phyloP scores from a whole-genome alignment of 1,140 invertebrate species.

The Hyles euphorbiae region DNA sequence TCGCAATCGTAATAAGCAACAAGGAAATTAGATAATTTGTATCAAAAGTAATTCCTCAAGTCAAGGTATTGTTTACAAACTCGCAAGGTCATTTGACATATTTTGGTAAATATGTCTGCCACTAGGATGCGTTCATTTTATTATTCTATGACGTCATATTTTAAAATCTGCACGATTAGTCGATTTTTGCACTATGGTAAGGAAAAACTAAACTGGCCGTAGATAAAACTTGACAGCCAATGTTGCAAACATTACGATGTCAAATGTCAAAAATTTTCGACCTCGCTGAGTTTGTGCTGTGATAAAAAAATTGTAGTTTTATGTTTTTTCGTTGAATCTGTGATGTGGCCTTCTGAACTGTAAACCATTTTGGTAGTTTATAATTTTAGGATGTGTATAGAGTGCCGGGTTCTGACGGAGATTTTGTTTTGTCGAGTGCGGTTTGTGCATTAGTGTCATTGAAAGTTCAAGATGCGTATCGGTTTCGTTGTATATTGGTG shows the following conservation, averaged over 20 bases:
- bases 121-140: conserved; percentile 16
- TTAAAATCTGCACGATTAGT: conserved; percentile 4
- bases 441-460: conserved; percentile 60
- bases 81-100: conserved; percentile 72
- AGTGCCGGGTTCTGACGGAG: conserved; percentile 43
- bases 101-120: conserved; percentile 55
- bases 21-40: conserved; percentile 37
- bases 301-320: conserved; percentile 56
- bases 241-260: conserved; percentile 29
- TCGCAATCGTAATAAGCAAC: conserved; percentile 25
- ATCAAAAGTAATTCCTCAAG: conserved; percentile 24
- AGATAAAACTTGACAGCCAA: conserved; percentile 2
- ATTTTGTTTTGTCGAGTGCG: conserved; percentile 45
- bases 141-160: not conserved
- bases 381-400: conserved; percentile 62
- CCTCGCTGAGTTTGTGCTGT: conserved; percentile 46
- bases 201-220: not conserved
- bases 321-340: conserved; percentile 48
- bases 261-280: conserved; percentile 52
- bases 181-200: conserved; percentile 6
- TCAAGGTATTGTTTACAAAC: conserved; percentile 70
- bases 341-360: conserved; percentile 52
- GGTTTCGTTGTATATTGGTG: conserved; percentile 71
- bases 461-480: conserved; percentile 70
- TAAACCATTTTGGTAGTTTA: conserved; percentile 32